A percentile compares a stretch with the other conserved stretches of the same genome.
phyloP scores from a whole-genome alignment of 1,140 invertebrate species.

The Sitobion miscanthi region DNA sequence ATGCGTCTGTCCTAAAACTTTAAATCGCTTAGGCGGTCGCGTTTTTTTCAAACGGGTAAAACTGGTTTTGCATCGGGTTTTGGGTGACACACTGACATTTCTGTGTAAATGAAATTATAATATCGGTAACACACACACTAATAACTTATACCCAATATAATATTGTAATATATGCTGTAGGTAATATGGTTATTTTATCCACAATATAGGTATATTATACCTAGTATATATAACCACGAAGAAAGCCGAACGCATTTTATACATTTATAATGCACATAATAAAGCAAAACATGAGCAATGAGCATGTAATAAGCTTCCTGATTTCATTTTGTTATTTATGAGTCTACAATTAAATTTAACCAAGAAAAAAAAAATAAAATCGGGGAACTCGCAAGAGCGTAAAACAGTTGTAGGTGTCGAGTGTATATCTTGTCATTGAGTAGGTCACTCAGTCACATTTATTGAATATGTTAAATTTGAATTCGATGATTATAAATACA shows the following conservation, averaged over 20 bases:
- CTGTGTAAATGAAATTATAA: slow-evolving; percentile 20
- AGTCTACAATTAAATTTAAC: background rate
- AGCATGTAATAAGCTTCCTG: background rate
- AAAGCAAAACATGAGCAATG: background rate
- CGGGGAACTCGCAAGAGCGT: background rate
- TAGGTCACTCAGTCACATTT: background rate
- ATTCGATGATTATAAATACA: too few relatives aligned
- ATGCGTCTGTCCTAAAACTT: background rate
- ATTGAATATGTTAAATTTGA: background rate
- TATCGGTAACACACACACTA: slow-evolving; percentile 10
- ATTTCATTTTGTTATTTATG: background rate
- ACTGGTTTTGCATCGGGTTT: slow-evolving; percentile 32
- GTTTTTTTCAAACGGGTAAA: background rate
- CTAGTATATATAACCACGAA: background rate
- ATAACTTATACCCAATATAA: background rate
- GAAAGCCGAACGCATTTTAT: background rate
- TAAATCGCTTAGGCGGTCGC: background rate
- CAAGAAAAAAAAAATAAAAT: background rate
- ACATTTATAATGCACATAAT: background rate
- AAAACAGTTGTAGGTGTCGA: background rate
- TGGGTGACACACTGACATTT: slow-evolving; percentile 42
- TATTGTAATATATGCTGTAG: background rate
- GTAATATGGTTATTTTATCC: background rate
- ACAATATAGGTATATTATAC: background rate
- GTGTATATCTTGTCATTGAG: background rate